phyloP scores from a whole-genome alignment of 2,113 vertebrate species.

The Manacus vitellinus region DNA sequence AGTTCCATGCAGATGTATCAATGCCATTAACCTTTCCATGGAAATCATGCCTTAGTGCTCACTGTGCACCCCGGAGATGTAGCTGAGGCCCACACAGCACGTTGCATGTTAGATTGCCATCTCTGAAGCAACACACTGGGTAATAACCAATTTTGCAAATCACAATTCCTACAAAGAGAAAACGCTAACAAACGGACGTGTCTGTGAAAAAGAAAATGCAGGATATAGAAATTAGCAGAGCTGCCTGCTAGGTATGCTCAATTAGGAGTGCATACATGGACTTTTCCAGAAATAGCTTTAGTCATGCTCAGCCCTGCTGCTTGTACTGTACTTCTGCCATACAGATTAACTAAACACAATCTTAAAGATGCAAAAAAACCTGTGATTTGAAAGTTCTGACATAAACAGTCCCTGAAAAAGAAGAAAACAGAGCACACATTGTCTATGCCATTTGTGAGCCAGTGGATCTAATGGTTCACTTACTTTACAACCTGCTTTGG shows the following conservation, averaged over 20 bases:
- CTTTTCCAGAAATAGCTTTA: conserved; percentile 6
- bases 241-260: neutral
- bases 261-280: neutral
- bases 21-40: neutral
- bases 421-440: conserved; percentile 35
- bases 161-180: neutral
- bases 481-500: conserved; percentile 63
- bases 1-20: neutral
- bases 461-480: conserved; percentile 66
- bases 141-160: neutral
- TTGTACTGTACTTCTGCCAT: neutral
- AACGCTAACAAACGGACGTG: neutral
- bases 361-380: conserved; percentile 29
- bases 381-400: conserved; percentile 37
- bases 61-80: neutral
- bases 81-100: neutral
- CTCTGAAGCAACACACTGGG: neutral
- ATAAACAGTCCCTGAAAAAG: conserved; percentile 39
- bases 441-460: conserved; percentile 60
- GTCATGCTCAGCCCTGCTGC: neutral
- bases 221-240: neutral
- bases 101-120: neutral
- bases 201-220: neutral
- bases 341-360: conserved; percentile 11
- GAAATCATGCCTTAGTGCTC: neutral